Evolutionary conservation across 2,888 invertebrate genomes (phyloP), one percentile per base, ranked within the genome.

Genomic region (Zaprionus obscuricornis): DNA sequence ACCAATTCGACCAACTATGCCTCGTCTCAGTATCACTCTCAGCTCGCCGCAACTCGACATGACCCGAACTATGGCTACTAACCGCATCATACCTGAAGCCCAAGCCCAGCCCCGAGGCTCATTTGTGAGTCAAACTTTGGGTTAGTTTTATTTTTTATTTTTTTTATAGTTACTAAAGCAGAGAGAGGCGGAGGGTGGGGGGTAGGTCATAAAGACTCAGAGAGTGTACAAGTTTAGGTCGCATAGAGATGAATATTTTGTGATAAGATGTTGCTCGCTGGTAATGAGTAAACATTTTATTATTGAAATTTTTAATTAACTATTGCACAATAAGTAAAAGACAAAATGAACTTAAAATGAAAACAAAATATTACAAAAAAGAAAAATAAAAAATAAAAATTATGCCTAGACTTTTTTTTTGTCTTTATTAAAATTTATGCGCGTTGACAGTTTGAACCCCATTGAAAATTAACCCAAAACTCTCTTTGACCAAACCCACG

Each of bases 291-390:
- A 55, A 64, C 65, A 71, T 77, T 77, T 71, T 56, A 59, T 57
- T 76, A 74, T 76, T 76, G 71, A 83, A 83, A 83, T 71, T 74
- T 65, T 73, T 85, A 78, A 85, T 85, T 78, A 85, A 64, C 65
- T 64, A 82, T 85, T 83, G 66, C 83, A 57, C 52, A 70, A 77
- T 66, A 57, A 75, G 59, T 58, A 24, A 16, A 37, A 40, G 18
- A 14, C 24, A 18, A n/a, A 17, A 14, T 34, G 43, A 33, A 34
- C 36, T 42, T n/a, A 34, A 34, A 43, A 54, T 10, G 10, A 46
- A 13, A 40, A 10, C 26, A 40, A 42, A 18, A 16, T 6, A 50
- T 22, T 16, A 39, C 31, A 33, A 10, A 39, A 39, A 34, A 55
- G 6, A 17, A 17, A 42, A 29, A 50, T 11, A 18, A 65, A 68